A percentile compares a stretch with the other conserved stretches of the same genome.
Conservation (phyloP, 2,888 invertebrate genomes). For the Zelleria hepariella region DNA sequence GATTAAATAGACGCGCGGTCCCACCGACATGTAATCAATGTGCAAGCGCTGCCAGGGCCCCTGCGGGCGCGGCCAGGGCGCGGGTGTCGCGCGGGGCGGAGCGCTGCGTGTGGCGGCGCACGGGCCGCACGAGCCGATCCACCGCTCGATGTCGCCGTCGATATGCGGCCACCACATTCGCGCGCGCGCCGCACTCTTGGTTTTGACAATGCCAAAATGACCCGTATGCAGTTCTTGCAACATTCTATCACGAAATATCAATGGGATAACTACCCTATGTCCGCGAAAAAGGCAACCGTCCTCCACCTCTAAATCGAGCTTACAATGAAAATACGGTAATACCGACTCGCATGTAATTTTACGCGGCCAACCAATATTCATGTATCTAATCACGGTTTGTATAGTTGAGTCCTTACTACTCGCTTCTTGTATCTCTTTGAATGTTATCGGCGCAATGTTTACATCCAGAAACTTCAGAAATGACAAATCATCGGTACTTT, state of each 20-base stretch:
- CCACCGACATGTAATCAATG: too few relatives aligned
- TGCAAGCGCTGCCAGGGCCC: background rate
- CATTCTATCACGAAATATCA: constrained; percentile 6
- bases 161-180: constrained; percentile 15
- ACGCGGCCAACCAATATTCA: constrained; percentile 8
- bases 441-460: background rate
- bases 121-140: background rate
- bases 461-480: background rate
- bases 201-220: constrained; percentile 15
- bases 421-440: constrained; percentile 5
- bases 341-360: background rate
- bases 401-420: constrained; percentile 6
- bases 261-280: constrained; percentile 5
- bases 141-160: constrained; percentile 13
- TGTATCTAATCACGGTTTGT: constrained; percentile 11
- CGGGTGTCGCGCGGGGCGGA: background rate
- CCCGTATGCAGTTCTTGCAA: constrained; percentile 12
- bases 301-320: background rate
- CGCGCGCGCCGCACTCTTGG: constrained; percentile 2
- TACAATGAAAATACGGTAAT: constrained; percentile 3
- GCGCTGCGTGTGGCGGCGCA: background rate
- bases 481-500: background rate
- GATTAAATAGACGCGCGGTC: too few relatives aligned
- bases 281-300: constrained; percentile 4
- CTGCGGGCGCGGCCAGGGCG: background rate